Evolutionary conservation across 37 sponge, comb jelly and placozoan genomes (phyloP).

Genomic region (Geodia barretti): DNA sequence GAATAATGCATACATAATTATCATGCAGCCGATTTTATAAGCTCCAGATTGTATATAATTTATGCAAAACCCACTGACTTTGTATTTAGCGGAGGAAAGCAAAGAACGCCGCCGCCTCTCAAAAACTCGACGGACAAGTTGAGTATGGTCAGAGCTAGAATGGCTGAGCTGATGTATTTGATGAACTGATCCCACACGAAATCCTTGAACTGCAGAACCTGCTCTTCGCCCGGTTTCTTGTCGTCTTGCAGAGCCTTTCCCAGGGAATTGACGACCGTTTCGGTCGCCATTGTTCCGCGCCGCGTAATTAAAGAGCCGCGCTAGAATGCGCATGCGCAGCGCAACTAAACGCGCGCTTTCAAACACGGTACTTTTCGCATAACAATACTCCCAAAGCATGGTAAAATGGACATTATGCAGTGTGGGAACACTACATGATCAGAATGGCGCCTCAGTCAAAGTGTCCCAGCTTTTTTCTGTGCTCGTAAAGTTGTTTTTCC

Average conservation of each 20-base stretch:
- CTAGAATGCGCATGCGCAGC: no score
- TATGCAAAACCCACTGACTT: background rate
- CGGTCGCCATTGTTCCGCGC: background rate
- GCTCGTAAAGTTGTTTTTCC: background rate
- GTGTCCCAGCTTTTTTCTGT: background rate
- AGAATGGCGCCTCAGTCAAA: no score
- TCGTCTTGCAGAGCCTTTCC: background rate
- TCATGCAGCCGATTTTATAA: no score
- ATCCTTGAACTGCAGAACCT: slow-evolving; percentile 10
- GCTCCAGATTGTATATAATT: no score
- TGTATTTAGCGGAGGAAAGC: slow-evolving; percentile 4
- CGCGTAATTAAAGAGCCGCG: no score
- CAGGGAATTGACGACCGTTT: background rate
- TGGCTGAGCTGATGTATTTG: slow-evolving; percentile 27
- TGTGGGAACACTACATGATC: no score
- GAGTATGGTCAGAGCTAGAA: slow-evolving; percentile 27
- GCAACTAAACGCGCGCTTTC: no score
- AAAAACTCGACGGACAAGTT: slow-evolving; percentile 34
- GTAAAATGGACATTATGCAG: no score
- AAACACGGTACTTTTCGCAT: no score
- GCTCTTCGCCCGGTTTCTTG: background rate
- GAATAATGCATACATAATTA: no score
- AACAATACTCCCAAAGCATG: no score
- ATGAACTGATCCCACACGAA: slow-evolving; percentile 49
- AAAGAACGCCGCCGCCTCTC: slow-evolving; percentile 20